Conservation (phyloP, 64 coral and sea anemone species). For the Catalaphyllia jardinei region DNA sequence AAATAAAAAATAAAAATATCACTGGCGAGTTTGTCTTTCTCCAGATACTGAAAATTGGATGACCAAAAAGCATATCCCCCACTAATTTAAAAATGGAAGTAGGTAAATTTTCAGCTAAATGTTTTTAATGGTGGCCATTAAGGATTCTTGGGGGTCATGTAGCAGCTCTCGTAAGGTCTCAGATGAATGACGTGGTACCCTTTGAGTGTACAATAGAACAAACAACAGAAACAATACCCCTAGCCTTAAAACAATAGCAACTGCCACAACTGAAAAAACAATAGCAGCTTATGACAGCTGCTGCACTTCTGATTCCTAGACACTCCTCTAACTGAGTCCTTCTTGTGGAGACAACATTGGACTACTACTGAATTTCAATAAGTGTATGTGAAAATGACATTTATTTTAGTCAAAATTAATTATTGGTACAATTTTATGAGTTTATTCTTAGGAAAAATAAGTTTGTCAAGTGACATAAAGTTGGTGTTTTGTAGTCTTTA, state of each 20-base stretch:
- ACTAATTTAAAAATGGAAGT: neutral
- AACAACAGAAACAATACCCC: too few relatives aligned
- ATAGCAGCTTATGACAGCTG: too few relatives aligned
- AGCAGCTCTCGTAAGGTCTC: too few relatives aligned
- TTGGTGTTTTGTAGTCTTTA: neutral
- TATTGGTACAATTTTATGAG: too few relatives aligned
- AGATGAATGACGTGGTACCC: too few relatives aligned
- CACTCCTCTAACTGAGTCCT: conserved; percentile 6
- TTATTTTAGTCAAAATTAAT: conserved; percentile 9
- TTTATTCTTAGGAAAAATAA: too few relatives aligned
- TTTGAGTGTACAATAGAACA: too few relatives aligned
- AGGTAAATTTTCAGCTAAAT: neutral
- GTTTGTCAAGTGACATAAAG: too few relatives aligned
- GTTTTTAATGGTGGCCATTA: neutral
- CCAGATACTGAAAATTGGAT: neutral
- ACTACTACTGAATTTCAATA: conserved; percentile 13
- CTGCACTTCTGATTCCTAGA: neutral
- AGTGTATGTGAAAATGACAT: neutral
- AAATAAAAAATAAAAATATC: neutral
- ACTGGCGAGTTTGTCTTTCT: neutral
- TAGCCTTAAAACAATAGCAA: too few relatives aligned
- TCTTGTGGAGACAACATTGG: neutral
- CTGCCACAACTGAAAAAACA: too few relatives aligned
- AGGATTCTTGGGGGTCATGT: too few relatives aligned
- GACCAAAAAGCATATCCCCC: neutral